Evolutionary conservation across 2,888 invertebrate species (phyloP), one percentile per base, ranked within the genome.

Genomic region (Scaptomyza tumidula): DNA sequence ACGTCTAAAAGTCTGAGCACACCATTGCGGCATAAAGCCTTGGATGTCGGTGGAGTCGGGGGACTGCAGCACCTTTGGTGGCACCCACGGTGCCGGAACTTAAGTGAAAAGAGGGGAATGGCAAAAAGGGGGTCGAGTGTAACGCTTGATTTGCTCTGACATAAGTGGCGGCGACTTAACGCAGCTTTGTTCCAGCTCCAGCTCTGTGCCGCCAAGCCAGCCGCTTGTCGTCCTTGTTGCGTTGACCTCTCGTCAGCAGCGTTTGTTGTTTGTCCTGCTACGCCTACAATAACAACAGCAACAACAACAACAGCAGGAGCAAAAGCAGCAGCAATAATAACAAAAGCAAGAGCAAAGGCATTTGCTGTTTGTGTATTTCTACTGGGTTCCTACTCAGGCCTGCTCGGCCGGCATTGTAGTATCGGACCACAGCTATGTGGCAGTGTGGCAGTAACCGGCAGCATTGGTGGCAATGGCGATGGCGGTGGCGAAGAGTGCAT

Each of bases 111-210:
- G 37, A 5, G 35, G 14, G 14, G 14, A 9, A 3, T 14, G 52
- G n/a, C n/a, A 10, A 9, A 19, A n/a, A 11, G 52, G 37, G 24
- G 24, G 54, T 62, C 57, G 57, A 69, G 67, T 71, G 75, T 69
- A 78, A 80, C 79, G 77, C 80, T 78, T 85, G 88, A 85, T 85
- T 85, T 87, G 79, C 67, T 68, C 80, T 85, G 82, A 82, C 86
- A 75, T 82, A 87, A 87, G 82, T 85, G 86, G 68, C 68, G 65
- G 70, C 62, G 71, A 73, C 79, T 77, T 66, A 60, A 46, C 52
- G 58, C 57, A 63, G 60, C 59, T 57, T 61, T 63, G 59, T 71
- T 68, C 24, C 16, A 41, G 10, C 39, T 59, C 39, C 49, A 49
- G n/a, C n/a, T n/a, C 46, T 54, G 43, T 41, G 33, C 43, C 35